Conservation (phyloP, 2,888 invertebrate species). For the Platycheirus rosarum region DNA sequence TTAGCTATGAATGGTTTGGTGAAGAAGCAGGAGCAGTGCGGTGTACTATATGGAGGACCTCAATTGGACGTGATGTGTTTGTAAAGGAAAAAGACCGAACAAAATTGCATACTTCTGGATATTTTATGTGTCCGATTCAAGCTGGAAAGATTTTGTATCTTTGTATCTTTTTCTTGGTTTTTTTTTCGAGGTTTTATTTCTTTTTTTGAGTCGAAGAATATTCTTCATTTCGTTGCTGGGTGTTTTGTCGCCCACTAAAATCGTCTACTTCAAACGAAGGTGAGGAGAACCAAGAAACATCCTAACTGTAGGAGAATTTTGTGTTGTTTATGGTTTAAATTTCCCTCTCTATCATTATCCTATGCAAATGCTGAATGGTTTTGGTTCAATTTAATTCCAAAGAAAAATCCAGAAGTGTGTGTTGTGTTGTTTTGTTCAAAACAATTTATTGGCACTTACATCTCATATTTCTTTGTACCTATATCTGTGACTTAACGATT, state of each 20-base stretch:
- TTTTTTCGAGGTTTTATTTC: conserved; percentile 1
- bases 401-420: background rate
- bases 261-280: conserved; percentile 11
- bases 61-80: conserved; percentile 71
- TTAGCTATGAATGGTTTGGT: background rate
- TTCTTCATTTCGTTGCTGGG: conserved; percentile 17
- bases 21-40: background rate
- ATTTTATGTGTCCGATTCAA: conserved; percentile 58
- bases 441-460: conserved; percentile 17
- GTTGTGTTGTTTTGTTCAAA: background rate
- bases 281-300: background rate
- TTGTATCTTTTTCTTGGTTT: conserved; percentile 4
- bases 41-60: conserved; percentile 37
- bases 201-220: background rate
- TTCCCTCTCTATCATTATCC: conserved; percentile 50
- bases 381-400: no score
- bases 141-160: conserved; percentile 19
- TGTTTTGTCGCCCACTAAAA: conserved; percentile 27
- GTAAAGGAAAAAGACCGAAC: conserved; percentile 52
- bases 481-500: conserved; percentile 30
- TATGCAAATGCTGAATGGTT: conserved; percentile 49
- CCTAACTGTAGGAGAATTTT: no score
- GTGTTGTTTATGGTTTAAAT: conserved; percentile 48
- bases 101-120: conserved; percentile 48
- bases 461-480: conserved; percentile 12